phyloP scores from a whole-genome alignment of 2,888 invertebrate species.

The Archaeoteleia sp. region DNA sequence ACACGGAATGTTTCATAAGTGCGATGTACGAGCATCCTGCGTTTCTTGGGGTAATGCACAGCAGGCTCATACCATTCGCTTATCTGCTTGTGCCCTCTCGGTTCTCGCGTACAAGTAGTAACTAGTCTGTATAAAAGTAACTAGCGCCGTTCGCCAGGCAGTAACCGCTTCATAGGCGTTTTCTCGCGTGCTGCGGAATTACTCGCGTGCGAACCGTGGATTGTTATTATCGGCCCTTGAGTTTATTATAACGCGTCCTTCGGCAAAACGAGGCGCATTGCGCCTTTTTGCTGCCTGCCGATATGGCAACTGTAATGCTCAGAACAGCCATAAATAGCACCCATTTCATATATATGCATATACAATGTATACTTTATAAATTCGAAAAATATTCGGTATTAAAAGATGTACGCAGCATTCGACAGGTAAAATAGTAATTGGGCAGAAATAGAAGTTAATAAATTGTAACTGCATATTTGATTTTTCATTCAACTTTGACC shows the following conservation, averaged over 20 bases:
- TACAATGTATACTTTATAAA: no score
- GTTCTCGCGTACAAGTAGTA: constrained; percentile 8
- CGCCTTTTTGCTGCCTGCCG: constrained; percentile 4
- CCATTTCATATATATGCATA: no score
- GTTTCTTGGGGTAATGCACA: constrained; percentile 13
- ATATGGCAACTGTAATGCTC: neutral
- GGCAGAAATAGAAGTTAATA: no score
- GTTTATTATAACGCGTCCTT: constrained; percentile 34
- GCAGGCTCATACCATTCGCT: constrained; percentile 1
- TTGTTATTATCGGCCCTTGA: constrained; percentile 54
- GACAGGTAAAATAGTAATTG: no score
- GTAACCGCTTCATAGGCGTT: constrained; percentile 44
- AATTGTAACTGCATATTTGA: no score
- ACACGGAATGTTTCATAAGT: constrained; percentile 2
- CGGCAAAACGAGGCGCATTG: constrained; percentile 16
- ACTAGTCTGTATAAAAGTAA: constrained; percentile 27
- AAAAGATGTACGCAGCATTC: no score
- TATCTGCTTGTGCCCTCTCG: constrained; percentile 1
- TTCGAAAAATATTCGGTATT: no score
- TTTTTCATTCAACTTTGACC: no score
- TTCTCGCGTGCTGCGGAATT: constrained; percentile 54
- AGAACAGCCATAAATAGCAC: constrained; percentile 5
- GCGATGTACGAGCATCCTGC: constrained; percentile 6
- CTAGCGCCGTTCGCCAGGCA: constrained; percentile 27
- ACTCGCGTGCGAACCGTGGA: constrained; percentile 55